phyloP scores from a whole-genome alignment of 2,113 vertebrate genomes.

The Nannobrachium achirus region DNA sequence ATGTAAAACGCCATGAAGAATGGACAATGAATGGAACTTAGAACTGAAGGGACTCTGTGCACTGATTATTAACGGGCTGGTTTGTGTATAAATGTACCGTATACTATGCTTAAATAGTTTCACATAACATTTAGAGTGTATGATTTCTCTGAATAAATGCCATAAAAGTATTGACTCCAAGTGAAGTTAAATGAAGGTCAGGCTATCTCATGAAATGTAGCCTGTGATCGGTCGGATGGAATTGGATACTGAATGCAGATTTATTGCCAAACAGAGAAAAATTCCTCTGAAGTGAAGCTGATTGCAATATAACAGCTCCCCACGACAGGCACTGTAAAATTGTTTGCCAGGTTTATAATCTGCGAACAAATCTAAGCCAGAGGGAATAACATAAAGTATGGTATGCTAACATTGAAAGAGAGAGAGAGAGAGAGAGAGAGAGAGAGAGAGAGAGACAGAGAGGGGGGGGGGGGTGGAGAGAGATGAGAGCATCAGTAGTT shows the following conservation, averaged over 20 bases:
- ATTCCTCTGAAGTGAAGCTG: neutral
- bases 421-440: neutral
- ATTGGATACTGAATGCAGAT: neutral
- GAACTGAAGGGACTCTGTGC: neutral
- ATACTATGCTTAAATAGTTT: conserved; percentile 1
- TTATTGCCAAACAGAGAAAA: neutral
- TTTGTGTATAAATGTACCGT: conserved; percentile 8
- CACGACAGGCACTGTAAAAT: neutral
- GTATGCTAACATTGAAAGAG: neutral
- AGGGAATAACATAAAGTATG: conserved; percentile 1
- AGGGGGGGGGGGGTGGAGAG: no score
- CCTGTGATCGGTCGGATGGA: neutral
- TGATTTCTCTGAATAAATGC: neutral
- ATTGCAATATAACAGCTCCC: neutral
- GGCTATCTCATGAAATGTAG: neutral
- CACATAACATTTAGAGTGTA: neutral
- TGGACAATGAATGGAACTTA: neutral
- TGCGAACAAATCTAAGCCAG: neutral
- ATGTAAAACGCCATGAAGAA: neutral
- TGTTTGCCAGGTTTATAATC: neutral
- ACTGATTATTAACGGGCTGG: neutral
- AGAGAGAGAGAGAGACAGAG: neutral
- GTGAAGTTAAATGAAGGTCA: neutral
- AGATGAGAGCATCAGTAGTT: neutral
- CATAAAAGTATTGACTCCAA: neutral